Evolutionary conservation across 2,888 invertebrate genomes (phyloP), one percentile per base, ranked within the genome.

Genomic region (Elgonia sp.): DNA sequence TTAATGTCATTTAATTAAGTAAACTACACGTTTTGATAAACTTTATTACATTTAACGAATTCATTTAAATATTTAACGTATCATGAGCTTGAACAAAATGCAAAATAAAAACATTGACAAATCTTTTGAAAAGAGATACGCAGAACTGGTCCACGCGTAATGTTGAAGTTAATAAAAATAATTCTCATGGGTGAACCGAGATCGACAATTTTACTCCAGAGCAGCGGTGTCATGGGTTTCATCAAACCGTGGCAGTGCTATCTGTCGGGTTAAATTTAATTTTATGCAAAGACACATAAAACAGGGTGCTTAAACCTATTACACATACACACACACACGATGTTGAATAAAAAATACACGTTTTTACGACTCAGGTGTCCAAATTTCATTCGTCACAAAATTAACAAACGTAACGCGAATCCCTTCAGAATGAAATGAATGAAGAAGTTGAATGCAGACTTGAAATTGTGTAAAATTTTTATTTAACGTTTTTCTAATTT

Each of bases 261-360:
- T 37, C 39, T 55, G 77, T 18, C 29, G 57, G 70, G 60, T 46
- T 70, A 62, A 70, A 80, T 70, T 69, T 80, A 70, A 80, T 69
- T 69, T 60, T 80, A 62, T 80, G 70, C 70, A 70, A 60, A 53
- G 69, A 53, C 42, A 42, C 62, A 21, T 70, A 69, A 69, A 80
- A 57, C 21, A 37, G 50, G 14, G 53, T 53, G 62, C 50, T 50
- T 20, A 8, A 69, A 50, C 39, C 14, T 42, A 18, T 62, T 62
- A 50, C 62, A 18, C 29, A 5, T 62, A 50, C 62, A 18, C 29
- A 5, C 20, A 5, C 29, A 29, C 29, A 5, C 29, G 29, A 29
- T 29, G 29, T 29, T 10, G 50, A 50, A 18, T 39, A 62, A 72
- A 72, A 46, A 46, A 57, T 6, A 57, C 9, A 12, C 20, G 55